These are phyloP conservation scores for Epizoanthus illoricatus DNA, from an alignment of 92 coral and sea anemone genomes.

Conservation along the genomic window DNA sequence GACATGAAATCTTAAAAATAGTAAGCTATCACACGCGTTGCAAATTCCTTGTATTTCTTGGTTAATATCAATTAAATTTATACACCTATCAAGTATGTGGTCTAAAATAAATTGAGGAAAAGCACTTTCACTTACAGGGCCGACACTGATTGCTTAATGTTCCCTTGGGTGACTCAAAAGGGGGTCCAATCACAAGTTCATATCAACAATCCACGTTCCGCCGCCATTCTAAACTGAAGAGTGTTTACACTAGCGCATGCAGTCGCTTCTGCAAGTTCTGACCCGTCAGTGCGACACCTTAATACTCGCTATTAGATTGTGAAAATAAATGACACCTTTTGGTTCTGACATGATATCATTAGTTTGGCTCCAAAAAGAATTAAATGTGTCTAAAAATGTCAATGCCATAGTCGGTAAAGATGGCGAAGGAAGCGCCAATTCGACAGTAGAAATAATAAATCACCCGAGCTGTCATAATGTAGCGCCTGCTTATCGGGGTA, in stretches of 20 bases:
- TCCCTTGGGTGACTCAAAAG: conserved; percentile 1
- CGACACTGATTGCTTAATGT: conserved; percentile 28
- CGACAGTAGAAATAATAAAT: conserved; percentile 40
- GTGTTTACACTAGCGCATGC: conserved; percentile 2
- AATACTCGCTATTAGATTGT: background rate
- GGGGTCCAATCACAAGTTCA: background rate
- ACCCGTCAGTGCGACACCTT: background rate
- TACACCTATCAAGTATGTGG: conserved; percentile 17
- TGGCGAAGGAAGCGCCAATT: conserved; percentile 46
- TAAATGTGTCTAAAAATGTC: conserved; percentile 31
- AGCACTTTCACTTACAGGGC: conserved; percentile 38
- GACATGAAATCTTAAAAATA: background rate
- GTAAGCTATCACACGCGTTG: background rate
- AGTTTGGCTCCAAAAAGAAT: conserved; percentile 43
- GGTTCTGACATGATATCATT: conserved; percentile 33
- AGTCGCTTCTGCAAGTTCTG: too few species aligned
- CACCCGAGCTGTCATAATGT: conserved; percentile 38
- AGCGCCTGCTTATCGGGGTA: conserved; percentile 41
- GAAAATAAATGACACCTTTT: conserved; percentile 28
- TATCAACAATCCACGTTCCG: background rate
- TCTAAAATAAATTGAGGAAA: conserved; percentile 28
- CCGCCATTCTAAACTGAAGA: background rate
- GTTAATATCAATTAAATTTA: conserved; percentile 29
- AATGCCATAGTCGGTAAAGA: conserved; percentile 28
- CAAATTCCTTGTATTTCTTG: background rate